Evolutionary conservation across 2,797 vertebrate genomes (phyloP), one percentile per base, ranked within the genome.

Genomic region (Pseudochirops corinnae): DNA sequence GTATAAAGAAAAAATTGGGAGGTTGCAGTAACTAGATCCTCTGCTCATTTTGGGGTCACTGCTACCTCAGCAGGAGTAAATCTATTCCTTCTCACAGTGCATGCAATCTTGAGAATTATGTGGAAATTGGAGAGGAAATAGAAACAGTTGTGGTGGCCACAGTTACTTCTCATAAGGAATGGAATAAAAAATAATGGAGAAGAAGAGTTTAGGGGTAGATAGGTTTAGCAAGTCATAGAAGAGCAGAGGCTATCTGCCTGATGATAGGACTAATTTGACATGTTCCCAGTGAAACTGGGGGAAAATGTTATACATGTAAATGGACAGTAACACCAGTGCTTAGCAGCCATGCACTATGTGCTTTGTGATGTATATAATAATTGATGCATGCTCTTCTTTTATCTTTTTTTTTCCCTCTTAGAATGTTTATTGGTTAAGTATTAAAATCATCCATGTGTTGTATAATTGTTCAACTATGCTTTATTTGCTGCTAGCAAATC

Each of bases 61-160:
- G n/a, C 67, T 82, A 82, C 67, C 18, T 82, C 11, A 24, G 46
- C 82, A 95, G 5, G 11, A 58, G 33, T 46, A 31, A 28, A 12
- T 33, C 55, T 90, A 91, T 26, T n/a, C 93, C 62, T 93, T 95
- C 74, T 55, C 93, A 92, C 18, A 55, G 0, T 11, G 16, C 87
- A 82, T 90, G n/a, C 52, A 94, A 50, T 46, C 53, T 97, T 90
- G 91, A 82, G 9, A 92, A 62, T 28, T 14, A 94, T 60, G 74
- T 82, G 39, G 74, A 90, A 24, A 60, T 21, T 67, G 57, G 56
- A 93, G 46, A 90, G 91, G 56, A 96, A 91, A 28, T 87, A 92
- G 55, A 96, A 91, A n/a, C 55, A 93, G 10, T 95, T 56, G 2
- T 46, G 16, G 16, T 74, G 39, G n/a, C 39, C 46, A 82, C 74